Percentiles rank a stretch among this genome's conserved stretches.
Conservation (phyloP, 1,140 invertebrate species). For the Dendroctonus ponderosae region DNA sequence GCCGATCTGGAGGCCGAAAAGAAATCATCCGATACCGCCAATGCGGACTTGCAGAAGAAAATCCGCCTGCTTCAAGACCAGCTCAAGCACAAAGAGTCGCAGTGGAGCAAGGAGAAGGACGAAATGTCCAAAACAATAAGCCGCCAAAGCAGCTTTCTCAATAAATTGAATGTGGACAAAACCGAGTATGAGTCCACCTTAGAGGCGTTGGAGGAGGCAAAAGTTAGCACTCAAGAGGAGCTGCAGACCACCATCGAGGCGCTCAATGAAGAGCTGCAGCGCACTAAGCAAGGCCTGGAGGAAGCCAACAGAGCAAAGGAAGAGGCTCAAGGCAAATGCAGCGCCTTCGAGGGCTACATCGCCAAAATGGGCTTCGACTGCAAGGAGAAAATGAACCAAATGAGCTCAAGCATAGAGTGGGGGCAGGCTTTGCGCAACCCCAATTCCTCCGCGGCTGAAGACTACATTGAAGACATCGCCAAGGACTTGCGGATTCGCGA, state of each 20-base stretch:
- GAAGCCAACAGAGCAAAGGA: constrained; percentile 15
- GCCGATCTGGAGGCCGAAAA: constrained; percentile 37
- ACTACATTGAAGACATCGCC: constrained; percentile 39
- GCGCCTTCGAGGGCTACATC: constrained; percentile 31
- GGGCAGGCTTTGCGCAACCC: constrained; percentile 21
- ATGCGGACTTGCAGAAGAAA: constrained; percentile 34
- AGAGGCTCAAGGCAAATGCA: constrained; percentile 32
- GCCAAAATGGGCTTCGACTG: constrained; percentile 29
- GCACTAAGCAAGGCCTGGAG: constrained; percentile 13
- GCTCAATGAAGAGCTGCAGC: constrained; percentile 13
- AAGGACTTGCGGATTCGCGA: constrained; percentile 39
- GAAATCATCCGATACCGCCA: constrained; percentile 32
- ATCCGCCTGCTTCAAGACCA: constrained; percentile 38
- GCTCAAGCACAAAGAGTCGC: constrained; percentile 36
- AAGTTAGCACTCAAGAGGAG: constrained; percentile 22
- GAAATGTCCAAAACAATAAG: constrained; percentile 42
- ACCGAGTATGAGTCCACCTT: constrained; percentile 43
- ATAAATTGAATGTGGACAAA: constrained; percentile 43
- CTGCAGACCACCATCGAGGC: constrained; percentile 20
- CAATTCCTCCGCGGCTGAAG: constrained; percentile 15
- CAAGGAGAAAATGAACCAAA: constrained; percentile 34
- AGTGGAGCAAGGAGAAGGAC: constrained; percentile 44
- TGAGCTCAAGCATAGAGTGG: constrained; percentile 33
- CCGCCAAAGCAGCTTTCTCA: constrained; percentile 41
- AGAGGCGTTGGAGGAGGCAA: constrained; percentile 29